These are phyloP conservation scores for Stigmatopora argus DNA, from an alignment of 2,113 vertebrate species.

Conservation along the genomic window DNA sequence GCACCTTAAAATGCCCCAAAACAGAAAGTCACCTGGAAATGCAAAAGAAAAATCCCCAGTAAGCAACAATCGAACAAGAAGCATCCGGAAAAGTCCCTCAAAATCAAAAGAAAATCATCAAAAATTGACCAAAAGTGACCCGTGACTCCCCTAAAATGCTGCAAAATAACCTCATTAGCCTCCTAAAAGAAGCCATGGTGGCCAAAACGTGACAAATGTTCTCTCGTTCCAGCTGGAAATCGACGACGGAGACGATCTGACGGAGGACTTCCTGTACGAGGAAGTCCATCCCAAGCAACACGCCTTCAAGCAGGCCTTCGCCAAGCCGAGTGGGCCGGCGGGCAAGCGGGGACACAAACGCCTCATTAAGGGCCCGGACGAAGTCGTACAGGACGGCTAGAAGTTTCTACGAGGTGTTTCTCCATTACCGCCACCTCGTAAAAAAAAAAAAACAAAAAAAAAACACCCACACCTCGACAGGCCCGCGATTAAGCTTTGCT, in stretches of 20 bases:
- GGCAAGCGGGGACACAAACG: conserved; percentile 94
- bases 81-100: no score
- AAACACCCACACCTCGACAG: conserved; percentile 5
- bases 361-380: conserved; percentile 82
- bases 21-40: no score
- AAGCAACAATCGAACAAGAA: no score
- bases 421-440: background rate
- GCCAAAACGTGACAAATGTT: background rate
- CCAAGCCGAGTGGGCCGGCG: conserved; percentile 90
- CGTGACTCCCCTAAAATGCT: no score
- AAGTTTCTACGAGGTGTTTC: conserved; percentile 21
- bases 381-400: conserved; percentile 72
- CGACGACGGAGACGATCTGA: conserved; percentile 85
- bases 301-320: conserved; percentile 88
- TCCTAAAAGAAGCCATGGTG: background rate
- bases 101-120: no score
- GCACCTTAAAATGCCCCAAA: no score
- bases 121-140: no score
- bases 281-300: conserved; percentile 97
- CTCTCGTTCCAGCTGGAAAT: conserved; percentile 81
- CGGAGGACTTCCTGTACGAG: conserved; percentile 86
- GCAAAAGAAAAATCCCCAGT: no score
- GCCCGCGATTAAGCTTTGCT: conserved; percentile 20
- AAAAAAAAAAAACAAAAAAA: background rate
- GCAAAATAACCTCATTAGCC: background rate